A percentile compares a stretch with the other conserved stretches of the same genome.
Evolutionary conservation across 2,797 vertebrate genomes (phyloP).

Genomic region (Eulemur mongoz): DNA sequence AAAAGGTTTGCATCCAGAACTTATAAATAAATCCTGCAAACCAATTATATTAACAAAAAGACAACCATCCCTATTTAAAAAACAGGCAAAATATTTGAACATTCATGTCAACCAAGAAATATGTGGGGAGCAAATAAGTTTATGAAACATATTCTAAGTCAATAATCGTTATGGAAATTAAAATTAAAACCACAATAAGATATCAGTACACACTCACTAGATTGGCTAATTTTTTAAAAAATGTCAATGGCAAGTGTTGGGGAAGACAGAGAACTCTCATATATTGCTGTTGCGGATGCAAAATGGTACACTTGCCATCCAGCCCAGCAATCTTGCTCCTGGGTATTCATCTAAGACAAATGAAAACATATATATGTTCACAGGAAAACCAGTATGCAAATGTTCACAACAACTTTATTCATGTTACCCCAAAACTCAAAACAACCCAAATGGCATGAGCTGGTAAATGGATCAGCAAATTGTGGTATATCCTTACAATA

Average conservation of each 20-base stretch:
- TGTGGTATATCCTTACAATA: background rate
- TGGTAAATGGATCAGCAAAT: background rate
- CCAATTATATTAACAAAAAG: background rate
- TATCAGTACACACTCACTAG: background rate
- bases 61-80: background rate
- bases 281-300: background rate
- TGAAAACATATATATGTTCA: background rate
- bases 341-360: background rate
- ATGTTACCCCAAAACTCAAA: background rate
- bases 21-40: background rate
- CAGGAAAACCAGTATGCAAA: background rate
- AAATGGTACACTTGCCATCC: background rate
- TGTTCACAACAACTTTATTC: background rate
- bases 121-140: background rate
- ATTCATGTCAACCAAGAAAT: background rate
- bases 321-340: background rate
- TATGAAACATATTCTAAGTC: background rate
- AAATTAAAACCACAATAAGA: background rate
- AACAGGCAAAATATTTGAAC: background rate
- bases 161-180: background rate
- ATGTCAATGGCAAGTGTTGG: background rate
- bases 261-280: background rate
- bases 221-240: background rate
- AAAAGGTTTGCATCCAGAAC: background rate
- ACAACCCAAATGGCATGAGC: background rate